Evolutionary conservation across 2,888 invertebrate species (phyloP).

Genomic region (Anagyrus pseudococci): DNA sequence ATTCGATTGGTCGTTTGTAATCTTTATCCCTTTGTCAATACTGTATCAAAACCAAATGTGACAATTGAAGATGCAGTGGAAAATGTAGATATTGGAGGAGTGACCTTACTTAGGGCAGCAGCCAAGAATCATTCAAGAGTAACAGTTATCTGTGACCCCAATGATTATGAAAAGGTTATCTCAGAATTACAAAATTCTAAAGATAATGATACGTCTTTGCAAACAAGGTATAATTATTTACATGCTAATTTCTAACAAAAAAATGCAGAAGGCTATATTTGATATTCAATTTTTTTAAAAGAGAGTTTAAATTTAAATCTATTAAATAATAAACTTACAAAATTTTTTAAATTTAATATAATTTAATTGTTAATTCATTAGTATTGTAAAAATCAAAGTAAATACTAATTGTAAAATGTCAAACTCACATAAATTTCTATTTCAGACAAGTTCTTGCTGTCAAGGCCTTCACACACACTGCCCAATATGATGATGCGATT

Average conservation of each 20-base stretch:
- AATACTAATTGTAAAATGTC: no score
- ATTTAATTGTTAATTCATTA: no score
- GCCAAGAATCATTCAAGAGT: slow-evolving; percentile 97
- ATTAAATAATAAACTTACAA: no score
- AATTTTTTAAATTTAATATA: no score
- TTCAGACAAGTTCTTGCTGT: slow-evolving; percentile 78
- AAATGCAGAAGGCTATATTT: no score
- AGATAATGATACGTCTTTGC: slow-evolving; percentile 73
- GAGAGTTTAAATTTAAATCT: no score
- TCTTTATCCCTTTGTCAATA: slow-evolving; percentile 93
- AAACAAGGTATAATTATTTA: slow-evolving; percentile 75
- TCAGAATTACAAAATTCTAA: slow-evolving; percentile 72
- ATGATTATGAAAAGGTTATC: slow-evolving; percentile 81
- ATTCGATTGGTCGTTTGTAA: slow-evolving; percentile 94
- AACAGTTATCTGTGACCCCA: slow-evolving; percentile 90
- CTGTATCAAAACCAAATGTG: slow-evolving; percentile 81
- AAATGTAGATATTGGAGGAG: slow-evolving; percentile 97
- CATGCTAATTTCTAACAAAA: no score
- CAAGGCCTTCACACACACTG: slow-evolving; percentile 96
- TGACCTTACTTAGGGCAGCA: slow-evolving; percentile 91
- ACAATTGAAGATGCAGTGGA: slow-evolving; percentile 90
- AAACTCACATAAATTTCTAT: no score
- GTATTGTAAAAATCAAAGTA: no score
- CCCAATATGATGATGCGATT: slow-evolving; percentile 92
- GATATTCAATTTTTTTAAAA: no score